Evolutionary conservation across 2,888 invertebrate genomes (phyloP).

Genomic region (Drosophila vallismaia): DNA sequence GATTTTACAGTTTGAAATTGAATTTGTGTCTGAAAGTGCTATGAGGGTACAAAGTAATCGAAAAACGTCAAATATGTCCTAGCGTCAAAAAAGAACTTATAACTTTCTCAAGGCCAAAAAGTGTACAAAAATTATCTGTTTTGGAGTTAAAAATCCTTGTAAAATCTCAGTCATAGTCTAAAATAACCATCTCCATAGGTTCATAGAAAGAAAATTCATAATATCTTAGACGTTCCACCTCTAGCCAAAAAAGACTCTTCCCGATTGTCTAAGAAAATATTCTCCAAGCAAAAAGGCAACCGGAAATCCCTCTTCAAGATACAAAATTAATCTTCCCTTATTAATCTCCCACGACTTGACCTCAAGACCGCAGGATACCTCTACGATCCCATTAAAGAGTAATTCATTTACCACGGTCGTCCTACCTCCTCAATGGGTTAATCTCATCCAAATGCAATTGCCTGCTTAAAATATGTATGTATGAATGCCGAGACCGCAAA

Average conservation of each 20-base stretch:
- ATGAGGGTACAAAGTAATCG: no score
- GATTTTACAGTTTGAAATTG: conserved; percentile 4
- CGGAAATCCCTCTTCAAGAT: conserved; percentile 18
- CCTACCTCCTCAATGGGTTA: conserved; percentile 40
- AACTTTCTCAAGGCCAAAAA: no score
- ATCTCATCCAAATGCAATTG: conserved; percentile 39
- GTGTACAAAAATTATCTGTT: neutral
- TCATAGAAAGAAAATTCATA: neutral
- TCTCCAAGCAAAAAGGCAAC: conserved; percentile 5
- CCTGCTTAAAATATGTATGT: conserved; percentile 44
- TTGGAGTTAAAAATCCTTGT: neutral
- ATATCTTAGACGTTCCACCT: neutral
- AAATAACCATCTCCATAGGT: neutral
- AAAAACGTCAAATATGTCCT: no score
- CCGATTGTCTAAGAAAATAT: neutral
- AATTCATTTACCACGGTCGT: conserved; percentile 17
- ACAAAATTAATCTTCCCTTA: conserved; percentile 2
- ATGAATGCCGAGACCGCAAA: conserved; percentile 37
- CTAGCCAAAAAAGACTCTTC: neutral
- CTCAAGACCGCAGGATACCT: conserved; percentile 33
- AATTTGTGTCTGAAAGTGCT: conserved; percentile 3
- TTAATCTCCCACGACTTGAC: conserved; percentile 33
- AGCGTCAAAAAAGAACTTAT: no score
- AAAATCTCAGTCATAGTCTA: neutral
- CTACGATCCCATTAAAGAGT: conserved; percentile 36